Conservation (phyloP, 2,797 vertebrate genomes). For the Odontamblyopus lacepedii region DNA sequence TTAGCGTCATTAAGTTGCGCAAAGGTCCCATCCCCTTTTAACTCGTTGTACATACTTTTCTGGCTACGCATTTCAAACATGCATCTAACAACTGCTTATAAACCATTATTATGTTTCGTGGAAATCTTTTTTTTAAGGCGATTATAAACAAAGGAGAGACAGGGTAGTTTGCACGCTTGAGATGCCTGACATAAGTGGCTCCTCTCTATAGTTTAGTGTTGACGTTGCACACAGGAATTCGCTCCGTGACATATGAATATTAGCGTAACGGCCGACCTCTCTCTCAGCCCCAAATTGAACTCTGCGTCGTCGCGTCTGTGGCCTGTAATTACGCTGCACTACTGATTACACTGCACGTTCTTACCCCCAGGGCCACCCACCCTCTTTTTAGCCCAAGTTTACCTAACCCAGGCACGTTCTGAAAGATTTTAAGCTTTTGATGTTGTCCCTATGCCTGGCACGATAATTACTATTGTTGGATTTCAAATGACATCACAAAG, state of each 20-base stretch:
- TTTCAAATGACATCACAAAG: too few species aligned
- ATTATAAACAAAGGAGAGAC: constrained; percentile 52
- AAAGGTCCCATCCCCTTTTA: constrained; percentile 12
- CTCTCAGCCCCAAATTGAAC: constrained; percentile 60
- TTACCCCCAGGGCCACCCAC: constrained; percentile 40
- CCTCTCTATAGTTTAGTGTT: constrained; percentile 38
- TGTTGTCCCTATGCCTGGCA: neutral
- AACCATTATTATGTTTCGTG: constrained; percentile 59
- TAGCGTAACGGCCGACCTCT: constrained; percentile 65
- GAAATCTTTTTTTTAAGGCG: constrained; percentile 58
- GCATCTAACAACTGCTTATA: constrained; percentile 42
- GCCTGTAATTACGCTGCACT: constrained; percentile 74
- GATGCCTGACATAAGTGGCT: constrained; percentile 47
- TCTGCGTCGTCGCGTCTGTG: constrained; percentile 48
- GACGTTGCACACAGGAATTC: constrained; percentile 61
- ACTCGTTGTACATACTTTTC: constrained; percentile 50
- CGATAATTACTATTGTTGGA: too few species aligned
- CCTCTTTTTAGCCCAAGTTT: neutral
- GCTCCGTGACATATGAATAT: constrained; percentile 62
- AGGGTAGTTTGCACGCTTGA: constrained; percentile 21
- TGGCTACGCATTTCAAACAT: constrained; percentile 54
- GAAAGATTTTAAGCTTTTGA: constrained; percentile 19
- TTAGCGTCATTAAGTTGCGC: neutral
- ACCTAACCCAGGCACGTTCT: constrained; percentile 11
- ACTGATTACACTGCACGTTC: constrained; percentile 59